Conservation (phyloP, 2,113 vertebrate genomes). For the Peucedramus taeniatus region DNA sequence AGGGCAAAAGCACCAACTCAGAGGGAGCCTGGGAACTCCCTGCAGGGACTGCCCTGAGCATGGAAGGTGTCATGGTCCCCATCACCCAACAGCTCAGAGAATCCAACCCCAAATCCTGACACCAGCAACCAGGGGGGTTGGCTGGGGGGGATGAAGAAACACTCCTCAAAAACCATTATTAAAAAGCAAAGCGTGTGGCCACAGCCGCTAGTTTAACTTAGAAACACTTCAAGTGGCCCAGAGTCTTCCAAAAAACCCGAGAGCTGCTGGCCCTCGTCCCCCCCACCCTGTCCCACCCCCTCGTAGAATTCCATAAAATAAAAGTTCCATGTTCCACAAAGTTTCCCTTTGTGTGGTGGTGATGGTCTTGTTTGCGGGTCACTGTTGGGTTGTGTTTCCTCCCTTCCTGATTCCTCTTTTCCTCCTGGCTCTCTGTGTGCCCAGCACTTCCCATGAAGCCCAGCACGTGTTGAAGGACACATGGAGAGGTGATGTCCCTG, state of each 20-base stretch:
- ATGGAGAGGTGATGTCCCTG: not conserved
- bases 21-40: not conserved
- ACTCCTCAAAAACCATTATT: not conserved
- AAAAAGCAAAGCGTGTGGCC: not conserved
- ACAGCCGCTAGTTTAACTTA: constrained; percentile 50
- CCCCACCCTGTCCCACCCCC: not conserved
- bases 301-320: constrained; percentile 6
- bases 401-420: not conserved
- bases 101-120: not conserved
- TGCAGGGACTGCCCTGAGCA: not conserved
- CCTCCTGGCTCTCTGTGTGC: not conserved
- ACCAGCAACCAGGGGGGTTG: not conserved
- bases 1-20: not conserved
- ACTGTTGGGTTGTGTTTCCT: not conserved
- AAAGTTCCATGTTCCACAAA: constrained; percentile 27
- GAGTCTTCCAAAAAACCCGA: not conserved
- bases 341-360: not conserved
- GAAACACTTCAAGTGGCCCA: not conserved
- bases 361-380: not conserved
- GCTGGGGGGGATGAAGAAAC: not conserved
- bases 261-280: not conserved
- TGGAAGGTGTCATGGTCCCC: not conserved
- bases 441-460: not conserved
- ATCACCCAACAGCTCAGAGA: not conserved
- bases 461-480: accelerated